Evolutionary conservation across 1,140 invertebrate species (phyloP).

Genomic region (Yoshiicerus persimilis): DNA sequence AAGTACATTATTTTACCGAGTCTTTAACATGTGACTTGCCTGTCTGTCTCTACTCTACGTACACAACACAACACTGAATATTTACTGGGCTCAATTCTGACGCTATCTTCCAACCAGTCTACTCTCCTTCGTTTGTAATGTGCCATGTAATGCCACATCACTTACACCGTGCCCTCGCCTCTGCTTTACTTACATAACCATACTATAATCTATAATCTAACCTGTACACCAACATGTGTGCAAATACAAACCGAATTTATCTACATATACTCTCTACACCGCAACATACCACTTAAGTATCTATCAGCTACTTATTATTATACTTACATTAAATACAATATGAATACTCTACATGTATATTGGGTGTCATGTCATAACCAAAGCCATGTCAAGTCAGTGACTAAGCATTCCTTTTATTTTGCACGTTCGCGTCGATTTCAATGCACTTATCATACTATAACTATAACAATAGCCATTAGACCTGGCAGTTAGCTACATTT

Average conservation of each 20-base stretch:
- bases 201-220: neutral
- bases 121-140: neutral
- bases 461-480: too few relatives aligned
- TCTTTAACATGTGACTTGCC: neutral
- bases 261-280: too few relatives aligned
- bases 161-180: neutral
- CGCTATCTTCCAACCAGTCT: neutral
- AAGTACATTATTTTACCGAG: neutral
- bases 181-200: neutral
- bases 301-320: too few relatives aligned
- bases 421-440: neutral
- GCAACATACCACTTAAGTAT: too few relatives aligned
- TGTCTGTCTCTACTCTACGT: neutral
- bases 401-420: neutral
- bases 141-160: neutral
- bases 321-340: too few relatives aligned
- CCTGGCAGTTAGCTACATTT: neutral
- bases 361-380: too few relatives aligned
- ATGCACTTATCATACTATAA: too few relatives aligned
- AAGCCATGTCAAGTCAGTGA: too few relatives aligned
- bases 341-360: too few relatives aligned
- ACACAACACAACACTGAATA: too few relatives aligned
- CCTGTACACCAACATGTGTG: neutral
- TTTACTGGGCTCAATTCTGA: too few relatives aligned
- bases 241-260: neutral